These are phyloP conservation scores for Bungarus multicinctus DNA, from an alignment of 2,113 vertebrate species.

Conservation along the genomic window DNA sequence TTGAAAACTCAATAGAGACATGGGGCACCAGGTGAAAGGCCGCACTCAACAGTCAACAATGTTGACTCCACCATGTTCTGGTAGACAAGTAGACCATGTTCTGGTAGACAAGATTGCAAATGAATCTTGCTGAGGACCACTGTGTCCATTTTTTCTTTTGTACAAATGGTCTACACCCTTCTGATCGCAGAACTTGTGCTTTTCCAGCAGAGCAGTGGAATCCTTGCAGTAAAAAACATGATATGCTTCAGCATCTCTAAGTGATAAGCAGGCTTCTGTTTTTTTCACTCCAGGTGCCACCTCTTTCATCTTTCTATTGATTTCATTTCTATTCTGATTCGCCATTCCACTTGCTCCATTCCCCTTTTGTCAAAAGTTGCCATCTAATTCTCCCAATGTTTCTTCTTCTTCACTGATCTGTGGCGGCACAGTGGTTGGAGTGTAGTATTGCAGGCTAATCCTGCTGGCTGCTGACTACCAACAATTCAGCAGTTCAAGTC, in stretches of 20 bases:
- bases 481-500: background rate
- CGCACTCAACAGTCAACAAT: background rate
- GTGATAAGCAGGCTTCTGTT: background rate
- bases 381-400: background rate
- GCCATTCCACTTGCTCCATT: background rate
- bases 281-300: background rate
- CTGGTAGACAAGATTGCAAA: background rate
- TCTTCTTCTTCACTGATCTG: background rate
- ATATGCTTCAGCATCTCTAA: background rate
- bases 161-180: background rate
- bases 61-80: background rate
- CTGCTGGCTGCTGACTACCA: background rate
- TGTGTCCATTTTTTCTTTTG: background rate
- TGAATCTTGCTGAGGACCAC: background rate
- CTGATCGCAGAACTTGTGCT: background rate
- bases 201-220: background rate
- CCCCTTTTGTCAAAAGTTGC: background rate
- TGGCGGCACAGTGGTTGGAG: background rate
- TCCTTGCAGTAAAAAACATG: background rate
- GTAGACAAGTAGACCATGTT: background rate
- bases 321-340: background rate
- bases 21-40: background rate
- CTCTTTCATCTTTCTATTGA: background rate
- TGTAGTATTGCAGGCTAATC: background rate
- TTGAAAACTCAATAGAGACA: background rate